Percentiles rank a stretch among this genome's conserved stretches.
Evolutionary conservation across 2,888 invertebrate genomes (phyloP).

Genomic region (Heliconius ethilla): DNA sequence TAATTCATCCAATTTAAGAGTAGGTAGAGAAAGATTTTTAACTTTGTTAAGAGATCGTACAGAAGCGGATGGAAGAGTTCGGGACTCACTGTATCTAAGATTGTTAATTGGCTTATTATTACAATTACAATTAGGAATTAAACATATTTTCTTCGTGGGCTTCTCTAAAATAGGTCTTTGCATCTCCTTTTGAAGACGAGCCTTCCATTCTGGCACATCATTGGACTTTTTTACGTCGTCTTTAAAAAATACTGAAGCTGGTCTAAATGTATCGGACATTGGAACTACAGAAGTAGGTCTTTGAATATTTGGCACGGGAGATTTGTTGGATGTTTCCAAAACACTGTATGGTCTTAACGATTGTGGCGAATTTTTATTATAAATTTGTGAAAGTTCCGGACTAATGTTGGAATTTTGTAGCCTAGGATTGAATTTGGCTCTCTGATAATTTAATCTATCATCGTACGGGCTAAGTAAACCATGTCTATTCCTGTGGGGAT

Average conservation of each 20-base stretch:
- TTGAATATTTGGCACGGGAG: slow-evolving; percentile 60
- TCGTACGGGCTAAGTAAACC: slow-evolving; percentile 67
- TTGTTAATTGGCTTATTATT: slow-evolving; percentile 57
- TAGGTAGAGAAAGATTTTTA: slow-evolving; percentile 74
- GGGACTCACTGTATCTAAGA: slow-evolving; percentile 64
- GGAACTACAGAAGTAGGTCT: slow-evolving; percentile 76
- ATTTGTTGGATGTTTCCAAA: slow-evolving; percentile 65
- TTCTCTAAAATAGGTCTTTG: slow-evolving; percentile 64
- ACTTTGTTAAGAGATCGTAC: slow-evolving; percentile 66
- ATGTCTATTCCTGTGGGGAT: slow-evolving; percentile 64
- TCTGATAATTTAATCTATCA: slow-evolving; percentile 64
- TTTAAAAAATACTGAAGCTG: slow-evolving; percentile 70
- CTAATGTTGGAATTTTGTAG: slow-evolving; percentile 57
- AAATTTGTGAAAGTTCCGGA: slow-evolving; percentile 62
- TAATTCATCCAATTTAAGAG: slow-evolving; percentile 71
- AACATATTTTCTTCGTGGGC: slow-evolving; percentile 66
- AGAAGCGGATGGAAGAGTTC: slow-evolving; percentile 67
- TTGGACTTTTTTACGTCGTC: slow-evolving; percentile 60
- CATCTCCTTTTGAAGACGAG: slow-evolving; percentile 67
- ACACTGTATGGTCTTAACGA: slow-evolving; percentile 74
- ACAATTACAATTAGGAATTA: slow-evolving; percentile 76
- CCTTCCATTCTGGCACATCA: slow-evolving; percentile 74
- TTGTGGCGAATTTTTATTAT: slow-evolving; percentile 62
- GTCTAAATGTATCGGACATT: slow-evolving; percentile 71
- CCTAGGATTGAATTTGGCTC: slow-evolving; percentile 59